Evolutionary conservation across 2,888 invertebrate genomes (phyloP).

Genomic region (Epistrophe grossulariae): DNA sequence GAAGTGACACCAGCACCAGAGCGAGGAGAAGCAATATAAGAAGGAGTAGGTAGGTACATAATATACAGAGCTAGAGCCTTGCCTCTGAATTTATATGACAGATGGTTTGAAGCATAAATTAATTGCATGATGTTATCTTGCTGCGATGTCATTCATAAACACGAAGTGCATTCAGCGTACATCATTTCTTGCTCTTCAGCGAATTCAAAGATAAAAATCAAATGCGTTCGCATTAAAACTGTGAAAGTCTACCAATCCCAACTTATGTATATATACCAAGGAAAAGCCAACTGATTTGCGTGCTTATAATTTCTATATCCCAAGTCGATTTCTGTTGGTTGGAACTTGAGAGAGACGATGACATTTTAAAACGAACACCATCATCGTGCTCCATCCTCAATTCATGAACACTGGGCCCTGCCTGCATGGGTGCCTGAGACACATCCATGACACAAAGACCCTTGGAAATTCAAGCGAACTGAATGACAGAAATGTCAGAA

Average conservation of each 20-base stretch:
- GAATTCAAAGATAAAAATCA: constrained; percentile 17
- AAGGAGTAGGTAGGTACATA: too few species aligned
- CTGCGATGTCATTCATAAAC: constrained; percentile 62
- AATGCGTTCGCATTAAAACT: constrained; percentile 7
- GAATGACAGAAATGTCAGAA: constrained; percentile 54
- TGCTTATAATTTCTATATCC: constrained; percentile 11
- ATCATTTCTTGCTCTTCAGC: constrained; percentile 16
- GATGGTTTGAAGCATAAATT: constrained; percentile 64
- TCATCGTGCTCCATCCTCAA: background rate
- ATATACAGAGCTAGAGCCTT: background rate
- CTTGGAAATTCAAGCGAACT: constrained; percentile 35
- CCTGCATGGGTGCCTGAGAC: background rate
- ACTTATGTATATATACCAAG: background rate
- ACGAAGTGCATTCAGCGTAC: constrained; percentile 52
- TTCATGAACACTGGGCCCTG: constrained; percentile 4
- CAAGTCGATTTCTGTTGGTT: constrained; percentile 10
- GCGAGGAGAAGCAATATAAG: background rate
- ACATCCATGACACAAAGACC: constrained; percentile 7
- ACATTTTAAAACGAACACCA: constrained; percentile 13
- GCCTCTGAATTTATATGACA: constrained; percentile 38
- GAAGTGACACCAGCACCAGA: constrained; percentile 18
- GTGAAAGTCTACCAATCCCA: background rate
- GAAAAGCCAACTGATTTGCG: constrained; percentile 18
- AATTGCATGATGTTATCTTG: constrained; percentile 72
- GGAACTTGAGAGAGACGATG: background rate